Base-by-base conservation (phyloP, 92 coral and sea anemone genomes). In the Hydrozoanthus gracilis region DNA sequence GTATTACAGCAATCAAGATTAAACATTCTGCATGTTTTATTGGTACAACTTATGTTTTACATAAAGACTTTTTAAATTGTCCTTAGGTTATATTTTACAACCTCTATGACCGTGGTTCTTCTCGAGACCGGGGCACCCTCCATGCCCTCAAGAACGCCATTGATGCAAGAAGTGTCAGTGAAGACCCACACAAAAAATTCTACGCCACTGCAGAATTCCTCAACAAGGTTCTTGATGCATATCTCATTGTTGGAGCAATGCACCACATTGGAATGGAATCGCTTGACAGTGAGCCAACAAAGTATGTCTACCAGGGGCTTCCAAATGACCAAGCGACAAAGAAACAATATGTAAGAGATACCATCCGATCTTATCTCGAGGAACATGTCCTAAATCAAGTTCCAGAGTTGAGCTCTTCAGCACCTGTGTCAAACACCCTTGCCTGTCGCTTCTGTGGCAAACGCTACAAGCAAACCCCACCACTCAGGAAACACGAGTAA, bases 11-110 rank as follows among this genome's bases (percentile, higher is more conserved):
- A n/a, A n/a, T n/a, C n/a, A n/a, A n/a, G n/a, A n/a, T n/a, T n/a
- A n/a, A n/a, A n/a, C n/a, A n/a, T n/a, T n/a, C n/a, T n/a, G n/a
- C n/a, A n/a, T n/a, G n/a, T n/a, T n/a, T n/a, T n/a, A n/a, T n/a
- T n/a, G n/a, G n/a, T n/a, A n/a, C n/a, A n/a, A n/a, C n/a, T n/a
- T n/a, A n/a, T n/a, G n/a, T n/a, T n/a, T n/a, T n/a, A n/a, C n/a
- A n/a, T n/a, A n/a, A n/a, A n/a, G n/a, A n/a, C n/a, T n/a, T n/a
- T n/a, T n/a, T n/a, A n/a, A n/a, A n/a, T n/a, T n/a, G n/a, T n/a
- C n/a, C n/a, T n/a, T n/a, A 93, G 96, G 96, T 88, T 39, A 88
- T 91, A 51, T 93, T 93, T 93, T 35, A 88, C 77, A 90, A 93
- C 16, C 71, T 93, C 0, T 93, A 93, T 76, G 79, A 73, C 39